Percentiles rank a stretch among this genome's conserved stretches.
These are phyloP conservation scores for Drosophila anceps DNA, from an alignment of 2,888 invertebrate genomes.

Conservation along the genomic window DNA sequence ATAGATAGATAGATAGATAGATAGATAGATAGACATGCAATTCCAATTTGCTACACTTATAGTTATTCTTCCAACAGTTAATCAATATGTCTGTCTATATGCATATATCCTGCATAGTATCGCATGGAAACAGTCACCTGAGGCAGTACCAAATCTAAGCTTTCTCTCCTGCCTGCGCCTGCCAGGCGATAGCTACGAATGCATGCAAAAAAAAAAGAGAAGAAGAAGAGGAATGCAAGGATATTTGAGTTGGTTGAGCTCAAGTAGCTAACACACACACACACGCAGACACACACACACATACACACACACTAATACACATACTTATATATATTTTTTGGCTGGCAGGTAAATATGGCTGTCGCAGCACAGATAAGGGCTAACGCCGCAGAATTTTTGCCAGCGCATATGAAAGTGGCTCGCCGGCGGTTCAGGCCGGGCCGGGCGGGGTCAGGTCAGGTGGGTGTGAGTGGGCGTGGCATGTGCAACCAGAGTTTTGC, in stretches of 20 bases:
- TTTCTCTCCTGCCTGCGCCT: constrained; percentile 1
- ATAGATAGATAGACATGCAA: no score
- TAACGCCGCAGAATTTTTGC: constrained; percentile 67
- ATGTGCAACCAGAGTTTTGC: constrained; percentile 63
- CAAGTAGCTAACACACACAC: constrained; percentile 51
- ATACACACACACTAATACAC: neutral
- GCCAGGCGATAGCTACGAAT: constrained; percentile 15
- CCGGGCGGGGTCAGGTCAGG: neutral
- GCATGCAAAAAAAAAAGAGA: no score
- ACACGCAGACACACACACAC: constrained; percentile 13
- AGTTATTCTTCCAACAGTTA: neutral
- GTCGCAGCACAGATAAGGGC: constrained; percentile 71
- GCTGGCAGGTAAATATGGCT: constrained; percentile 79
- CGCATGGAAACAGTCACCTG: constrained; percentile 1
- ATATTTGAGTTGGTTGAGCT: constrained; percentile 30
- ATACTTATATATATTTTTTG: constrained; percentile 47
- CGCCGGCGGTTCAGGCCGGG: neutral
- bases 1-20: no score
- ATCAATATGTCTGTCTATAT: neutral
- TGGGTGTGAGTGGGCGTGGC: constrained; percentile 7
- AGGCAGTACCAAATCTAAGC: constrained; percentile 8
- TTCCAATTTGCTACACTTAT: no score
- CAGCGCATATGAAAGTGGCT: constrained; percentile 28
- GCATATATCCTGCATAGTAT: neutral
- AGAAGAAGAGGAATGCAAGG: constrained; percentile 16